Base-by-base conservation (phyloP, 2,888 invertebrate genomes). In the Callimorpha dominula region DNA sequence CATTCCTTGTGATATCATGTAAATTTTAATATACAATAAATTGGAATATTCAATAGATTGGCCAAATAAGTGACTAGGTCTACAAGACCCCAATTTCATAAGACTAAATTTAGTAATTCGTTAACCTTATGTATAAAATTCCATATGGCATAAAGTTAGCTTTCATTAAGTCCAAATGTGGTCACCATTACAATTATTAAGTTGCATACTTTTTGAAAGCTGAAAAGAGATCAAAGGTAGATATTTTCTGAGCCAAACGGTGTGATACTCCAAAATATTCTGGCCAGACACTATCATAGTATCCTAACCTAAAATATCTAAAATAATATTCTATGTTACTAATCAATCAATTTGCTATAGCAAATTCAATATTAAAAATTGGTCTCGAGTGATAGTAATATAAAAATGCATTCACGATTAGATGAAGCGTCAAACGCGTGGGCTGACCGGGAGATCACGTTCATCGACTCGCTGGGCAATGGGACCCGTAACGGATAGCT, bases 141-240 rank as follows among this genome's bases (percentile, higher is more conserved):
- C 95, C 95, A 91, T 95, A 95, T 95, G 95, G 95, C 95, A 95
- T 95, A 95, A 94, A 94, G 93, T 95, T 94, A 94, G 95, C 95
- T 95, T 95, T 95, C 95, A 95, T 95, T 94, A 95, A 95, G 94
- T 95, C 92, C 92, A 91, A 92, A 92, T 88, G 90, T 92, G 93
- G 93, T 93, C 93, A 90, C 91, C 91, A 90, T 91, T 92, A 91
- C 90, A 91, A 92, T 93, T 91, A 94, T 95, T 94, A 94, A 95
- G 95, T 95, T 94, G 94, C 94, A 92, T 90, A 95, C 94, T 95
- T 95, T 91, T 90, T 94, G 95, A 95, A 95, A 95, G 95, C 95
- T 94, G 94, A 93, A 94, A 93, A 95, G 95, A 95, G 95, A 95
- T 95, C 95, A 95, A 95, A 94, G 91, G 91, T 91, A 92, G 94